Conservation (phyloP, 2,113 vertebrate genomes). For the Austrofundulus limnaeus region DNA sequence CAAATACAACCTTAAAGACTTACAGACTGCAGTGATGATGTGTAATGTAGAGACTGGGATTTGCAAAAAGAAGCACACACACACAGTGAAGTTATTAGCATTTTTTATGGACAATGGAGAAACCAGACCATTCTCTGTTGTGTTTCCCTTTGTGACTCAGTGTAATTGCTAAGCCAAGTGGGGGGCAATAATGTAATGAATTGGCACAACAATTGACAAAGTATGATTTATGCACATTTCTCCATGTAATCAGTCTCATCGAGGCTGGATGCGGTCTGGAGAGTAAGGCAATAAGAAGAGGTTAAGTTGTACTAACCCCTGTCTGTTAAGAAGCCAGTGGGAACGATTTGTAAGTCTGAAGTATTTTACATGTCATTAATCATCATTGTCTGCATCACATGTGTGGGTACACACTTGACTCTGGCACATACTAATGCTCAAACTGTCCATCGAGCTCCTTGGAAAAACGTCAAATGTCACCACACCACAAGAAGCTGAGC, state of each 20-base stretch:
- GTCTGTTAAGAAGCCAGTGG: constrained; percentile 48
- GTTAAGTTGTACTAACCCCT: constrained; percentile 74
- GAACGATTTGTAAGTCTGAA: constrained; percentile 62
- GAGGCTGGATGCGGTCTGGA: constrained; percentile 45
- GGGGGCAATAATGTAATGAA: constrained; percentile 60
- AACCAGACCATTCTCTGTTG: constrained; percentile 42
- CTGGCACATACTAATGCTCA: constrained; percentile 1
- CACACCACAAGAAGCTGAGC: not conserved
- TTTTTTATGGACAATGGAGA: constrained; percentile 16
- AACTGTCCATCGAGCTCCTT: constrained; percentile 9
- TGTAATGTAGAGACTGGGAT: constrained; percentile 16
- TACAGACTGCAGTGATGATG: constrained; percentile 1
- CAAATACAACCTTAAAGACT: constrained; percentile 1
- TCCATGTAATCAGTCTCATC: constrained; percentile 57
- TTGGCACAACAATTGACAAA: constrained; percentile 63
- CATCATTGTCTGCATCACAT: constrained; percentile 45
- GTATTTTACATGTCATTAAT: constrained; percentile 72
- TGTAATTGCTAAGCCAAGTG: constrained; percentile 38
- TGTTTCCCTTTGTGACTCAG: constrained; percentile 43
- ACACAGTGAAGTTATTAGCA: constrained; percentile 6
- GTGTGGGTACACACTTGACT: constrained; percentile 9
- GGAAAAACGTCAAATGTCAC: not conserved
- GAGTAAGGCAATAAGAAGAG: constrained; percentile 51
- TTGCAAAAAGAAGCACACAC: constrained; percentile 1
- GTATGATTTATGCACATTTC: constrained; percentile 76